These are phyloP conservation scores for Amphiura filiformis DNA, from an alignment of 35 echinoderm and acorn worm genomes.

Conservation along the genomic window DNA sequence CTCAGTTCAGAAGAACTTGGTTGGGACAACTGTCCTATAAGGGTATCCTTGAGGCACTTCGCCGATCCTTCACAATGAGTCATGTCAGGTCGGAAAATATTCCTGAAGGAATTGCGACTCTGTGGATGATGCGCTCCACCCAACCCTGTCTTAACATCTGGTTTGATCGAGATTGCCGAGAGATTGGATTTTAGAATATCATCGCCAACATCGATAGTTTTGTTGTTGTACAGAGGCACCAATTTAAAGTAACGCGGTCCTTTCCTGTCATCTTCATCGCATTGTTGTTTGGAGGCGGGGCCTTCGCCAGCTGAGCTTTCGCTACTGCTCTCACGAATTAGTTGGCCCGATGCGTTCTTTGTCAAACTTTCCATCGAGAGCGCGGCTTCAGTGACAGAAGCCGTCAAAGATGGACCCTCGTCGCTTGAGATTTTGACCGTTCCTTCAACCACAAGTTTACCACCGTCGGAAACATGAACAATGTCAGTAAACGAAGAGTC, in stretches of 20 bases:
- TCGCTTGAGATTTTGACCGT: background rate
- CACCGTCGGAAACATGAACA: constrained; percentile 34
- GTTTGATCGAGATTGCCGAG: constrained; percentile 65
- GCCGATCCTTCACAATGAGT: constrained; percentile 74
- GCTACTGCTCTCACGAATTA: background rate
- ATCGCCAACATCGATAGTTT: constrained; percentile 44
- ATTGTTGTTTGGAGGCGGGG: background rate
- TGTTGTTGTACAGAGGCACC: constrained; percentile 58
- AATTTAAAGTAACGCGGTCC: constrained; percentile 23
- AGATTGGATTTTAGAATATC: constrained; percentile 54
- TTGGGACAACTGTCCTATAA: constrained; percentile 26
- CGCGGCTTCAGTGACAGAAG: constrained; percentile 53
- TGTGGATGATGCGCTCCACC: constrained; percentile 23
- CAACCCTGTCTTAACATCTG: constrained; percentile 24
- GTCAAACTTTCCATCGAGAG: constrained; percentile 27
- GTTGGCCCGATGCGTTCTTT: background rate
- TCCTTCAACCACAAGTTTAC: constrained; percentile 60
- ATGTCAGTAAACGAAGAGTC: constrained; percentile 29
- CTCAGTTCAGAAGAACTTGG: background rate
- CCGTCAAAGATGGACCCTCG: background rate
- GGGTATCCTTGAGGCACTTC: constrained; percentile 41
- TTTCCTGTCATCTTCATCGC: background rate
- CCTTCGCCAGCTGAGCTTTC: background rate
- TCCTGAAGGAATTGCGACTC: constrained; percentile 85
- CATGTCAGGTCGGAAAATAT: constrained; percentile 88